Evolutionary conservation across 1,140 invertebrate genomes (phyloP).

Genomic region (Neocloeon triangulifer): DNA sequence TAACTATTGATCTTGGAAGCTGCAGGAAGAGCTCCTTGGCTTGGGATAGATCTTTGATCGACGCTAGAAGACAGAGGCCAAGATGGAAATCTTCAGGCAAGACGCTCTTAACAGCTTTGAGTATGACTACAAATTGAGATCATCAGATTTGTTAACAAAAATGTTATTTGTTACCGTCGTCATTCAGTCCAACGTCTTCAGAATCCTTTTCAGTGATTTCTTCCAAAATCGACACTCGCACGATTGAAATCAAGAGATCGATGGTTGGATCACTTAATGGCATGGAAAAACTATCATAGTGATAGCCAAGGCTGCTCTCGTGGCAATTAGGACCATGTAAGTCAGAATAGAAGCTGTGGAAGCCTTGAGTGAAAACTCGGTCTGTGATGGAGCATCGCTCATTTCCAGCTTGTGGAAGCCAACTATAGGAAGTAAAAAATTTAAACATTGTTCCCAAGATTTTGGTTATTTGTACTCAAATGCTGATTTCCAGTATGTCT

Average conservation of each 20-base stretch:
- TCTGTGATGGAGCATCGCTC: constrained; percentile 2
- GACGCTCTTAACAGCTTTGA: constrained; percentile 16
- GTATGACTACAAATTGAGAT: constrained; percentile 15
- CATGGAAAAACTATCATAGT: constrained; percentile 17
- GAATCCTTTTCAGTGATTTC: constrained; percentile 17
- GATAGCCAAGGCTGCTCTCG: constrained; percentile 16
- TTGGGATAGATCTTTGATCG: constrained; percentile 11
- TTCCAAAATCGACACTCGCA: constrained; percentile 18
- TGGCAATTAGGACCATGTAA: constrained; percentile 13
- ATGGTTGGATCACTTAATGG: constrained; percentile 15
- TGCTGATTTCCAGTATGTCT: constrained; percentile 17
- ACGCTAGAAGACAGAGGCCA: constrained; percentile 18
- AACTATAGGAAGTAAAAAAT: constrained; percentile 4
- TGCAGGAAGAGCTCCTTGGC: constrained; percentile 13
- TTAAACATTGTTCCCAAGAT: too few relatives aligned
- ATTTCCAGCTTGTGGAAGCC: constrained; percentile 4
- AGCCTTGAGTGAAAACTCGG: constrained; percentile 16
- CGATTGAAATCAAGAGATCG: constrained; percentile 18
- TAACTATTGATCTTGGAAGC: constrained; percentile 13
- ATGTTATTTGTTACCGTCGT: constrained; percentile 10
- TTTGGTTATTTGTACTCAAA: constrained; percentile 14
- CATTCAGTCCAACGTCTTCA: constrained; percentile 16
- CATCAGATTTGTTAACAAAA: constrained; percentile 5
- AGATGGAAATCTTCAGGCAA: constrained; percentile 18
- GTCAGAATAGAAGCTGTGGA: constrained; percentile 21